phyloP scores from a whole-genome alignment of 2,797 vertebrate species.

The Syncerus caffer region DNA sequence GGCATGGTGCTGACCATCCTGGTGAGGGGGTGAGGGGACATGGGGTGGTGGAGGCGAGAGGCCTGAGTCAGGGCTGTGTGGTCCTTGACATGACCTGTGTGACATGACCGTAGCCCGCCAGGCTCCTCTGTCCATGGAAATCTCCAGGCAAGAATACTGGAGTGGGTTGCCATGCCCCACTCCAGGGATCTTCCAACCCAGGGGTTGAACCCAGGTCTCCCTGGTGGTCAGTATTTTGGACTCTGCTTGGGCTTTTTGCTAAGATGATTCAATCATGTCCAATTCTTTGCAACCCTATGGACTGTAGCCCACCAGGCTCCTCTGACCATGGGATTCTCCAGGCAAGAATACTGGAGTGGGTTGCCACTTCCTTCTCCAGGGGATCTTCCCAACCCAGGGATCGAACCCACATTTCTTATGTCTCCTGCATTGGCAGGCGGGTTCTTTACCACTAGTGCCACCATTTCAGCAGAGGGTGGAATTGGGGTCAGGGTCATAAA shows the following conservation, averaged over 20 bases:
- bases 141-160: too few relatives aligned
- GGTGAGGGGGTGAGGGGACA: slow-evolving; percentile 84
- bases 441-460: not conserved
- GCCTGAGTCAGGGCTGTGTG: not conserved
- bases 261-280: not conserved
- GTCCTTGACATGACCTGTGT: not conserved
- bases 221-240: not conserved
- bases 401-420: not conserved
- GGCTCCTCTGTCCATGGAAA: too few relatives aligned
- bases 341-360: not conserved
- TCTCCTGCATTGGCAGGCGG: not conserved
- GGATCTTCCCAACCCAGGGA: not conserved
- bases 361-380: not conserved
- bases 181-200: too few relatives aligned
- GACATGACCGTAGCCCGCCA: too few relatives aligned
- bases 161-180: too few relatives aligned
- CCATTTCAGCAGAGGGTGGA: not conserved
- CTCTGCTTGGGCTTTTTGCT: not conserved
- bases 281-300: not conserved
- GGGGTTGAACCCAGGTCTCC: too few relatives aligned
- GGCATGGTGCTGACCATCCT: slow-evolving; percentile 94
- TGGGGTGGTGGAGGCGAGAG: not conserved
- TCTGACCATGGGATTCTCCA: not conserved
- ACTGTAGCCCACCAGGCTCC: not conserved
- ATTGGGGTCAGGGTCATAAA: not conserved